Evolutionary conservation across 2,888 invertebrate genomes (phyloP).

Genomic region (Cartodere bifasciata): DNA sequence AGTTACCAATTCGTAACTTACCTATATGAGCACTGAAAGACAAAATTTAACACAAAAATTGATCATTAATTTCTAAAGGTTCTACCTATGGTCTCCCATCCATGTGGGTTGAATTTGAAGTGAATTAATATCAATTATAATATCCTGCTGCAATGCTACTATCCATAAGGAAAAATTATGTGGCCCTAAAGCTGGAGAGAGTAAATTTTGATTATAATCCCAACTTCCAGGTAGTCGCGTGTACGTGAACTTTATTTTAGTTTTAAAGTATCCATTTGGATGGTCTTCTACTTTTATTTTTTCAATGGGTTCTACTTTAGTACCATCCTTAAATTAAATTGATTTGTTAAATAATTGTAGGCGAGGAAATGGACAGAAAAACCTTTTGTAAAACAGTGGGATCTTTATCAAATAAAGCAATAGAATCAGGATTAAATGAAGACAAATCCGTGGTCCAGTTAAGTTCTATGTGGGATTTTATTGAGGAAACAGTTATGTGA

Average conservation of each 20-base stretch:
- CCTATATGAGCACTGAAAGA: constrained; percentile 7
- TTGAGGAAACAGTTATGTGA: no score
- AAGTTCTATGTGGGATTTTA: no score
- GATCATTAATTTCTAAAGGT: constrained; percentile 20
- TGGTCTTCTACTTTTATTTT: constrained; percentile 27
- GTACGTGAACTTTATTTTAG: constrained; percentile 39
- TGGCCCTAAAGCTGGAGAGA: constrained; percentile 25
- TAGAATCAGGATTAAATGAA: constrained; percentile 25
- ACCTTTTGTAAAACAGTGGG: no score
- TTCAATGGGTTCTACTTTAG: constrained; percentile 23
- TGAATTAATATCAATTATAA: constrained; percentile 50
- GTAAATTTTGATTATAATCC: constrained; percentile 32
- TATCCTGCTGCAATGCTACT: constrained; percentile 41
- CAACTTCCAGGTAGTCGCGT: constrained; percentile 43
- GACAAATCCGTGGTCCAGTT: constrained; percentile 39
- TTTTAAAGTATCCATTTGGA: constrained; percentile 34
- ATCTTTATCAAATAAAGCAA: constrained; percentile 27
- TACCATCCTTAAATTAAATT: no score
- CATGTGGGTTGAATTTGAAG: constrained; percentile 68
- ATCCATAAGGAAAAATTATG: constrained; percentile 57
- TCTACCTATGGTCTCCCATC: constrained; percentile 50
- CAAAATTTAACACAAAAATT: constrained; percentile 1
- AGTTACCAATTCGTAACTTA: constrained; percentile 15
- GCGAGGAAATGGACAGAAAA: no score
- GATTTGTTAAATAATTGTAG: no score